Conservation (phyloP, 1,140 invertebrate species). For the Brachionus paranguensis region DNA sequence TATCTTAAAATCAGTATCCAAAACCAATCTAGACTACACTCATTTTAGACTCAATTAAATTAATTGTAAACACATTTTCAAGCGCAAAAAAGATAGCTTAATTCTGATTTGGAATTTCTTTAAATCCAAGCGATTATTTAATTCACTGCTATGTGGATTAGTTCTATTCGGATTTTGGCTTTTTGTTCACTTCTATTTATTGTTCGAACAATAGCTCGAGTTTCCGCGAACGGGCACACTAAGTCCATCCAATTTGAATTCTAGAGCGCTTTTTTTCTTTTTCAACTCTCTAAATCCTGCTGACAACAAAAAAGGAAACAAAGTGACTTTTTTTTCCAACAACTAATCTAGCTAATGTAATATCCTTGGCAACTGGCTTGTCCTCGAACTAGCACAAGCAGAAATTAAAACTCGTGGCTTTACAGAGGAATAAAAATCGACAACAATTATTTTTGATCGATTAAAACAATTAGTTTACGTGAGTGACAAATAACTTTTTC, state of each 20-base stretch:
- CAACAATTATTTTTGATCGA: not conserved
- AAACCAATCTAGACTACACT: not conserved
- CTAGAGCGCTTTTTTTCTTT: not conserved
- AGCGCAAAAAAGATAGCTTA: not conserved
- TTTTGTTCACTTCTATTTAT: not conserved
- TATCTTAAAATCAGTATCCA: constrained; percentile 27
- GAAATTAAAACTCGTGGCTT: not conserved
- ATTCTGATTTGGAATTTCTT: not conserved
- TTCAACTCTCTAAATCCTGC: not conserved
- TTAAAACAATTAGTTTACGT: not conserved
- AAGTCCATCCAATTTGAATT: not conserved
- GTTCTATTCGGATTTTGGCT: not conserved
- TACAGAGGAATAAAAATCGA: not conserved
- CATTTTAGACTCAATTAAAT: constrained; percentile 8
- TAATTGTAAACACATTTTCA: constrained; percentile 15
- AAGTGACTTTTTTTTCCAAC: not conserved
- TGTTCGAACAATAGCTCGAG: not conserved
- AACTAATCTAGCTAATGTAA: not conserved
- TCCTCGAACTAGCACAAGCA: not conserved
- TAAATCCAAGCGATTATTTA: not conserved
- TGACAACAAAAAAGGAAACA: not conserved
- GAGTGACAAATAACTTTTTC: not conserved
- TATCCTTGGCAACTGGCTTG: not conserved
- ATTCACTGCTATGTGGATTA: not conserved
- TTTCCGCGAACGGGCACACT: not conserved